A percentile compares a stretch with the other conserved stretches of the same genome.
phyloP scores from a whole-genome alignment of 2,113 vertebrate genomes.

The Datnioides undecimradiatus region DNA sequence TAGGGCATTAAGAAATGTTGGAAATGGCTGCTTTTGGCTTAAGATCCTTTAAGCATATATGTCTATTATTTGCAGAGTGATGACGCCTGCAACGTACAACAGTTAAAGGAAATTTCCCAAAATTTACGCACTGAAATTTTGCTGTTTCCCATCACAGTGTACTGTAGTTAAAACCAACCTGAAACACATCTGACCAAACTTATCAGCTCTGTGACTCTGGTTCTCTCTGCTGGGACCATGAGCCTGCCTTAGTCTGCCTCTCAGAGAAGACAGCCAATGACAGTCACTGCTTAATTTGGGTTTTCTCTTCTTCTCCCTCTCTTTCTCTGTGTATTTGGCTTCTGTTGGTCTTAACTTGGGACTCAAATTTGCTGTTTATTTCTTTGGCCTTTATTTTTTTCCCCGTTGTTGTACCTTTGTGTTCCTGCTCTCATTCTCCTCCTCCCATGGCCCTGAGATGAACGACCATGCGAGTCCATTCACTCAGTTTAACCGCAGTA shows the following conservation, averaged over 20 bases:
- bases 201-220: conserved; percentile 48
- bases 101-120: background rate
- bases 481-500: conserved; percentile 41
- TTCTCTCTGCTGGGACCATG: conserved; percentile 88
- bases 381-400: background rate
- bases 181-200: conserved; percentile 45
- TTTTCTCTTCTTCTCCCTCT: conserved; percentile 86
- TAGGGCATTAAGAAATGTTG: background rate
- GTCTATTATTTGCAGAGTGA: background rate
- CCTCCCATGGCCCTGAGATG: conserved; percentile 4
- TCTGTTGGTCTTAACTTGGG: conserved; percentile 13
- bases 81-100: background rate
- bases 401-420: background rate
- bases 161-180: background rate
- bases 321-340: conserved; percentile 52
- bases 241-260: conserved; percentile 88
- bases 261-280: conserved; percentile 58
- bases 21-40: too few species aligned
- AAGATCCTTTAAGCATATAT: background rate
- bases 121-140: background rate
- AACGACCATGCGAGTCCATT: conserved; percentile 15
- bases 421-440: conserved; percentile 7
- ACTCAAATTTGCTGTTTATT: conserved; percentile 22
- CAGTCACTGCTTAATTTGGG: conserved; percentile 73
- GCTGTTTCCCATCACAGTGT: too few species aligned